A percentile compares a stretch with the other conserved stretches of the same genome.
Evolutionary conservation across 2,797 vertebrate genomes (phyloP).

Genomic region (Podarcis lilfordi): DNA sequence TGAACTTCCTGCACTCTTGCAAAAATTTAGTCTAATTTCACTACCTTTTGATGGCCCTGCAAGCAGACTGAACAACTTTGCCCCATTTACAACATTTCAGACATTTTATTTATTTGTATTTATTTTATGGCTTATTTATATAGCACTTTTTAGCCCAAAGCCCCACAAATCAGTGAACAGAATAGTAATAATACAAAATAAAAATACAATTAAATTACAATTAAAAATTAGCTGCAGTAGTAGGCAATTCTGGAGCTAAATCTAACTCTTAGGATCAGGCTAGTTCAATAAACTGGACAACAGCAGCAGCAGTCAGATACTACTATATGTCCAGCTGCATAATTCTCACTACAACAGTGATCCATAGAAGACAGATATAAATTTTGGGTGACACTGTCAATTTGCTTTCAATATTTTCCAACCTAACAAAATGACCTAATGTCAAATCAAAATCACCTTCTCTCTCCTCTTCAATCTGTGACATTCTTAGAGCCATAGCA

Average conservation of each 20-base stretch:
- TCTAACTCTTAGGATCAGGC: neutral
- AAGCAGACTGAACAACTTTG: neutral
- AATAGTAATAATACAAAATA: too few relatives aligned
- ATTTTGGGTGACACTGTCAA: neutral
- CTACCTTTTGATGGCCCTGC: neutral
- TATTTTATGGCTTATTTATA: too few relatives aligned
- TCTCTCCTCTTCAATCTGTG: conserved; percentile 92
- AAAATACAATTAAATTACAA: neutral
- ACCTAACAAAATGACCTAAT: neutral
- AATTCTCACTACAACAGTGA: neutral
- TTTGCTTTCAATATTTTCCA: neutral
- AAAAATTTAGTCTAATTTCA: neutral
- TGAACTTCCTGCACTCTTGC: neutral
- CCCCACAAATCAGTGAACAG: too few relatives aligned
- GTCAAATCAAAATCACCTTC: conserved; percentile 83
- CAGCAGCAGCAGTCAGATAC: neutral
- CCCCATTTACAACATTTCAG: neutral
- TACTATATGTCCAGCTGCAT: neutral
- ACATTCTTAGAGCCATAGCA: conserved; percentile 83
- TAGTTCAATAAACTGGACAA: conserved; percentile 21
- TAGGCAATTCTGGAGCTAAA: neutral
- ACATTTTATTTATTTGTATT: too few relatives aligned
- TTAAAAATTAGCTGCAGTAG: neutral
- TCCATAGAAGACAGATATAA: neutral
- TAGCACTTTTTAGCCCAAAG: too few relatives aligned